A percentile compares a stretch with the other conserved stretches of the same genome.
Conservation (phyloP, 92 coral and sea anemone species). For the Isaurus tuberculatus region DNA sequence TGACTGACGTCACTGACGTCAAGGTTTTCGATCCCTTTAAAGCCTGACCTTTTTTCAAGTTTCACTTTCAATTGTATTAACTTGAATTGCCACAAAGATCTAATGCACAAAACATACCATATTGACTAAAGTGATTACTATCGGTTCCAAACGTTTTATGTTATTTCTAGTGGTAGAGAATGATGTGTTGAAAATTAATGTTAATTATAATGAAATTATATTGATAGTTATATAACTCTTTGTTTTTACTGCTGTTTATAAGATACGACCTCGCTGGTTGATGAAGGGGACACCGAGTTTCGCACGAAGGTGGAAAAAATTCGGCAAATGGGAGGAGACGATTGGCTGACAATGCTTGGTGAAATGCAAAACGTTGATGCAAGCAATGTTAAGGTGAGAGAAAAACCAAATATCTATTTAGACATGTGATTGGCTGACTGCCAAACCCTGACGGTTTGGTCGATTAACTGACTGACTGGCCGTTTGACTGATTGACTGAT, state of each 20-base stretch:
- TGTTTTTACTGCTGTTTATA: neutral
- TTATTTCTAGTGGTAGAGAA: no score
- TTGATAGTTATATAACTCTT: neutral
- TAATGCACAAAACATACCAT: no score
- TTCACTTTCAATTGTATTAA: no score
- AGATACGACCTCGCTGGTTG: conserved; percentile 64
- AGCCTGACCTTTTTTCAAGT: no score
- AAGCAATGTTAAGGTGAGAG: conserved; percentile 12
- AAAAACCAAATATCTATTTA: neutral
- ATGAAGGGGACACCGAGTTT: conserved; percentile 81
- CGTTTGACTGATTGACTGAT: no score
- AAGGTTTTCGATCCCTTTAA: no score
- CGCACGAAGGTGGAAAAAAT: conserved; percentile 91
- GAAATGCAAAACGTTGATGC: conserved; percentile 77
- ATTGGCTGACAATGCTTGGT: conserved; percentile 86
- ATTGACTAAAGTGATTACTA: no score
- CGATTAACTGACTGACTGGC: neutral
- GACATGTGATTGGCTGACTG: no score
- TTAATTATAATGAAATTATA: neutral
- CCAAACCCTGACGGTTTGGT: neutral
- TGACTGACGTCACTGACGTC: no score
- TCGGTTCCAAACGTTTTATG: no score
- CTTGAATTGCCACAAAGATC: no score
- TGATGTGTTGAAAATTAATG: neutral
- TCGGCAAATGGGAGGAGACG: conserved; percentile 95